These are phyloP conservation scores for Microcebus tavaratra DNA, from an alignment of 2,113 vertebrate genomes.

Conservation along the genomic window DNA sequence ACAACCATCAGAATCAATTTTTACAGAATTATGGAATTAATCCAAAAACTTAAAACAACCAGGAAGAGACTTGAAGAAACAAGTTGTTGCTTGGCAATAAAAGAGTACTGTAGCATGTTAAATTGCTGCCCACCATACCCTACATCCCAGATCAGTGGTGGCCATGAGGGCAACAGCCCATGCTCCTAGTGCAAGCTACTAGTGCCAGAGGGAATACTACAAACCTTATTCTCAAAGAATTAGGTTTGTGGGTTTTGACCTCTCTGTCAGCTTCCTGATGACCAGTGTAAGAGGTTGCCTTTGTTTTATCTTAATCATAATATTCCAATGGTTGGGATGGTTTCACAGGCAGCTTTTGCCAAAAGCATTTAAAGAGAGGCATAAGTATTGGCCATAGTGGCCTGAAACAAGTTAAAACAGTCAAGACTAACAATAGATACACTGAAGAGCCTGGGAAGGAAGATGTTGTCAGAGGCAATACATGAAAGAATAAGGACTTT, in stretches of 20 bases:
- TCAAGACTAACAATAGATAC: not conserved
- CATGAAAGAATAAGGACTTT: not conserved
- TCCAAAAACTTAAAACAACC: not conserved
- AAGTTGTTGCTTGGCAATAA: not conserved
- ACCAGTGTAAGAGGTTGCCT: not conserved
- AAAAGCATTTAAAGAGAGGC: not conserved
- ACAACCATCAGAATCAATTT: not conserved
- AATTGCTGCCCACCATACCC: not conserved
- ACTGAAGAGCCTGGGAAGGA: no score
- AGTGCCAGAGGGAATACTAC: not conserved
- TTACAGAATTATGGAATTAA: not conserved
- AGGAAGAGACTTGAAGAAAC: not conserved
- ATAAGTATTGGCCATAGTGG: not conserved
- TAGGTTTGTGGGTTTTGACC: not conserved
- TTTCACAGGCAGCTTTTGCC: not conserved
- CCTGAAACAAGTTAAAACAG: not conserved
- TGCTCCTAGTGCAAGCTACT: not conserved
- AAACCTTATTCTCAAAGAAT: no score
- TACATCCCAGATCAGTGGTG: not conserved
- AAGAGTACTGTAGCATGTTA: not conserved
- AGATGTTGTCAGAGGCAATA: not conserved
- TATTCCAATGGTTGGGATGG: not conserved
- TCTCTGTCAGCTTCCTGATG: not conserved
- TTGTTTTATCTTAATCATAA: not conserved
- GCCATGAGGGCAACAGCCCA: not conserved